Percentiles rank a stretch among this genome's conserved stretches.
Evolutionary conservation across 2,113 vertebrate species (phyloP).

Genomic region (Haemorhous mexicanus): DNA sequence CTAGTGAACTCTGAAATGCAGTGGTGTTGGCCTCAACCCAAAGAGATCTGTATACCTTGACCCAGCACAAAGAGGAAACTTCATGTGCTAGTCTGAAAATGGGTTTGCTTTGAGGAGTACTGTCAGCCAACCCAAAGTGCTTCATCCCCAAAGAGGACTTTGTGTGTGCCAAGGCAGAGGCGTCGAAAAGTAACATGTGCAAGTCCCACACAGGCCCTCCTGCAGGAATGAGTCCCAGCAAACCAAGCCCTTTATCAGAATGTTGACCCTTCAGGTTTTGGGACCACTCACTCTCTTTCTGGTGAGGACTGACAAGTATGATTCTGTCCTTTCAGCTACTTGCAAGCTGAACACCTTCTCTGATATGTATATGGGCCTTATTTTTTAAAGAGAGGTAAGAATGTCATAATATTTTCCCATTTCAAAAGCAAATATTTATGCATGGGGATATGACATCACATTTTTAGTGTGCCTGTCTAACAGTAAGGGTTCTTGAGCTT

Average conservation of each 20-base stretch:
- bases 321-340: neutral
- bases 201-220: neutral
- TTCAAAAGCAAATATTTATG: neutral
- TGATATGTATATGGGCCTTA: neutral
- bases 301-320: neutral
- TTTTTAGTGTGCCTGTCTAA: neutral
- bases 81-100: neutral
- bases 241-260: neutral
- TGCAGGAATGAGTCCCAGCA: neutral
- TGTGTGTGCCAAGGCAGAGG: neutral
- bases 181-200: rapidly evolving
- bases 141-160: neutral
- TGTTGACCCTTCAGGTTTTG: neutral
- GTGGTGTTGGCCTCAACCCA: neutral
- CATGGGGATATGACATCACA: neutral
- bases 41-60: neutral
- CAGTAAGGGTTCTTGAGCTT: neutral
- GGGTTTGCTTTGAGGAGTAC: neutral
- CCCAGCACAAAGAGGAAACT: neutral
- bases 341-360: neutral
- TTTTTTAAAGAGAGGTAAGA: neutral
- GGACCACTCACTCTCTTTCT: neutral
- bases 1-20: neutral
- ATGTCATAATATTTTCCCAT: neutral
- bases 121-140: rapidly evolving